Percentiles rank a stretch among this genome's conserved stretches.
Evolutionary conservation across 2,113 vertebrate genomes (phyloP).

Genomic region (Lasiurus borealis): DNA sequence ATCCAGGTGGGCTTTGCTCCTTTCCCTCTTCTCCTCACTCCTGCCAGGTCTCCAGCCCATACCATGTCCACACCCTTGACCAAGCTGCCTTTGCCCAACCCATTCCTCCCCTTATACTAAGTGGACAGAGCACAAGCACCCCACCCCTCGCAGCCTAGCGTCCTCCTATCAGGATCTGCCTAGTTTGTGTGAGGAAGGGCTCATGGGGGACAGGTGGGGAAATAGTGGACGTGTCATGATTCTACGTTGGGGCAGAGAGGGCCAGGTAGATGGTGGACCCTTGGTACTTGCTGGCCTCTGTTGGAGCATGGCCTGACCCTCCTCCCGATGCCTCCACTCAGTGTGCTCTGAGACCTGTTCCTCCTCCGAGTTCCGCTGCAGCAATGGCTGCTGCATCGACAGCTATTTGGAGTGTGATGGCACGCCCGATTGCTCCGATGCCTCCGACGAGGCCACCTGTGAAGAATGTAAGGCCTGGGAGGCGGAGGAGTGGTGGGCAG

Average conservation of each 20-base stretch:
- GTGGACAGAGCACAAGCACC: not conserved
- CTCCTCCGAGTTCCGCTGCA: constrained; percentile 89
- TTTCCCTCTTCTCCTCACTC: not conserved
- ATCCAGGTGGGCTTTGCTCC: constrained; percentile 83
- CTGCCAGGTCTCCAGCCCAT: not conserved
- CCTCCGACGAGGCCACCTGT: constrained; percentile 92
- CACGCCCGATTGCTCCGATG: constrained; percentile 89
- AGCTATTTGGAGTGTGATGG: constrained; percentile 93
- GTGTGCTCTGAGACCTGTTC: constrained; percentile 89
- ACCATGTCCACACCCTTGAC: not conserved
- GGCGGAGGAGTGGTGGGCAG: not conserved
- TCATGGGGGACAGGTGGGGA: not conserved
- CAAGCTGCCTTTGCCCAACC: not conserved
- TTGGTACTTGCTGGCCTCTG: not conserved
- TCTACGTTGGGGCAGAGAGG: not conserved
- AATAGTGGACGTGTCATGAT: not conserved
- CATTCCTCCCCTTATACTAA: not conserved
- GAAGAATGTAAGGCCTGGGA: constrained; percentile 86
- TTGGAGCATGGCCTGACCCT: not conserved
- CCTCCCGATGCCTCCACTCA: rapidly evolving
- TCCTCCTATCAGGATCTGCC: not conserved
- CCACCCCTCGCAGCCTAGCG: not conserved
- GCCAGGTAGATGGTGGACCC: not conserved
- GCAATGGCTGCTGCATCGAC: constrained; percentile 93
- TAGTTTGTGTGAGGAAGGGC: not conserved